phyloP scores from a whole-genome alignment of 1,140 invertebrate species.

The Diachasma alloeum region DNA sequence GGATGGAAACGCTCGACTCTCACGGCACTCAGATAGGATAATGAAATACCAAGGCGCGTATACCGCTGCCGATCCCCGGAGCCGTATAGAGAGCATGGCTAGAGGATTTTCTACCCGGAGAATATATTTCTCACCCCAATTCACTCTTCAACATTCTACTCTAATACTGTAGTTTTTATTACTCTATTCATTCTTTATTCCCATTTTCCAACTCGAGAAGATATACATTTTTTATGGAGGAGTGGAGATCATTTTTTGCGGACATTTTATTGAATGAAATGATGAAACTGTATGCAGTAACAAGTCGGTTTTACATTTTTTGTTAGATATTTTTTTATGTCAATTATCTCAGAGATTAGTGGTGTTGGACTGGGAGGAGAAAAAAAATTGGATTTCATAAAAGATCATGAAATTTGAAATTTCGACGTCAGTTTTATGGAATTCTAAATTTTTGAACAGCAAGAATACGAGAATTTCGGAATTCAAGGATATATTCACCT shows the following conservation, averaged over 20 bases:
- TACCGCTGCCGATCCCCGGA: conserved; percentile 18
- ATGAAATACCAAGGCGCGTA: conserved; percentile 40
- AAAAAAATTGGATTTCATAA: no score
- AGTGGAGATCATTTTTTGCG: background rate
- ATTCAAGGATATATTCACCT: no score
- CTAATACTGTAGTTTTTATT: background rate
- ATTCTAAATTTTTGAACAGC: no score
- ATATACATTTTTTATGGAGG: background rate
- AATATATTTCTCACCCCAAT: background rate
- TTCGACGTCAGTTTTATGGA: no score
- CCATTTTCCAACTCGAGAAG: background rate
- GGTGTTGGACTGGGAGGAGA: no score
- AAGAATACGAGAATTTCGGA: no score
- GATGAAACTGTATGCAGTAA: no score
- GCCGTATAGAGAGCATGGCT: background rate
- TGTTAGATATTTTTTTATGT: no score
- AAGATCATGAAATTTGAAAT: no score
- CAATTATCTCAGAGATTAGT: no score
- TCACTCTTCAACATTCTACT: background rate
- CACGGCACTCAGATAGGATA: conserved; percentile 37
- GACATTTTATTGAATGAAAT: no score
- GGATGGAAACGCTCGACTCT: background rate
- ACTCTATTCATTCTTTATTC: background rate
- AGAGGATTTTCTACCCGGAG: background rate
- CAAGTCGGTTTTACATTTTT: no score